Conservation (phyloP, 2,797 vertebrate genomes). For the Denticeps clupeoides region DNA sequence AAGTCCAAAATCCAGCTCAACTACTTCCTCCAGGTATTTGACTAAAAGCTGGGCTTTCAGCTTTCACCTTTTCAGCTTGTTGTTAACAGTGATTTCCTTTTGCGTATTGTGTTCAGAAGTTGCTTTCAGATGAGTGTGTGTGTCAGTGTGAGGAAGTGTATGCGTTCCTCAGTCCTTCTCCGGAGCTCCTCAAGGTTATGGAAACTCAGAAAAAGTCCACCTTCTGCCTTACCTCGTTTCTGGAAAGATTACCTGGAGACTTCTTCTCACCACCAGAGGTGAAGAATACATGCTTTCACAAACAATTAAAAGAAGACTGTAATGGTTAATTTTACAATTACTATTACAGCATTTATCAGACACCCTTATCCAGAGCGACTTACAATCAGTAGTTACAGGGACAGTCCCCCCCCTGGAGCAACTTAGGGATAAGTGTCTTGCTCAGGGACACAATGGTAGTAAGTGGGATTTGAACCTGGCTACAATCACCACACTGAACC, state of each 20-base stretch:
- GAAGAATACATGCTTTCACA: slow-evolving; percentile 23
- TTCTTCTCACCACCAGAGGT: slow-evolving; percentile 75
- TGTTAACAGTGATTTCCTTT: neutral
- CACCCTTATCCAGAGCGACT: too few species aligned
- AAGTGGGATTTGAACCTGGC: too few species aligned
- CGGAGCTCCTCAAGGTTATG: slow-evolving; percentile 69
- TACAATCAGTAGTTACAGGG: too few species aligned
- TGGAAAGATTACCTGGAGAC: slow-evolving; percentile 70
- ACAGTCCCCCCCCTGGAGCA: too few species aligned
- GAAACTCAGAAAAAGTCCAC: slow-evolving; percentile 63
- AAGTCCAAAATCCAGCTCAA: slow-evolving; percentile 74
- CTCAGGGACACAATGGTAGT: too few species aligned
- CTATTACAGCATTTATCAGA: too few species aligned
- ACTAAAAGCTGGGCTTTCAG: neutral
- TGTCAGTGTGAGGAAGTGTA: slow-evolving; percentile 76
- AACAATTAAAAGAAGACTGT: neutral
- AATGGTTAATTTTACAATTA: too few species aligned
- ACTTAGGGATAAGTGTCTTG: too few species aligned
- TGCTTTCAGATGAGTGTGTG: slow-evolving; percentile 68
- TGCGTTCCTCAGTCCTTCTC: slow-evolving; percentile 72
- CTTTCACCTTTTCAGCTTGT: neutral
- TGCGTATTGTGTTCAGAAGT: slow-evolving; percentile 39
- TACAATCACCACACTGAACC: too few species aligned
- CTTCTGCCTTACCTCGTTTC: slow-evolving; percentile 66
- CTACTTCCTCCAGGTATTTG: slow-evolving; percentile 64